A percentile compares a stretch with the other conserved stretches of the same genome.
Conservation (phyloP, 35 echinoderm and acorn worm genomes). For the Heliocidaris erythrogramma region DNA sequence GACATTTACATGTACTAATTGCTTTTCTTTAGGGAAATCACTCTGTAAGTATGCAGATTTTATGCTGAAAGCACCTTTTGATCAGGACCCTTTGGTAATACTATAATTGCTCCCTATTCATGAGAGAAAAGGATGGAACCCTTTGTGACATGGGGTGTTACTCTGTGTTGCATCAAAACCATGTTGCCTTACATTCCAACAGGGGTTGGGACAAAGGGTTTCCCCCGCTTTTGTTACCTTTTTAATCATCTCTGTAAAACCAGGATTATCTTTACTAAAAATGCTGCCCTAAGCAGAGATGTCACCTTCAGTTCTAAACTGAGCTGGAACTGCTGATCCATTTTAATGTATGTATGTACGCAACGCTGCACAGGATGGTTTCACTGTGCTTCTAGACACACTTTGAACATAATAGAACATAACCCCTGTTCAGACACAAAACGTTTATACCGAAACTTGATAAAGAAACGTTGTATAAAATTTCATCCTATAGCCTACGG, state of each 20-base stretch:
- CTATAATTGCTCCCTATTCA: not conserved
- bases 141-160: not conserved
- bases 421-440: no score
- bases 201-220: not conserved
- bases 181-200: not conserved
- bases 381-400: not conserved
- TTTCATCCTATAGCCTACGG: no score
- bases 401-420: no score
- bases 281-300: not conserved
- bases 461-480: no score
- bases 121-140: not conserved
- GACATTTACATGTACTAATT: slow-evolving; percentile 1
- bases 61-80: not conserved
- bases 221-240: not conserved
- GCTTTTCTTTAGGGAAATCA: not conserved
- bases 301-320: not conserved
- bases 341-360: not conserved
- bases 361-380: not conserved
- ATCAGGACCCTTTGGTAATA: not conserved
- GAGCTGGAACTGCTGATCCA: not conserved
- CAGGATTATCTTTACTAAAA: not conserved
- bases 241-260: not conserved
- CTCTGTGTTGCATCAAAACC: not conserved
- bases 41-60: not conserved
- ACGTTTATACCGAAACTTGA: no score